phyloP scores from a whole-genome alignment of 2,113 vertebrate genomes.

The Rhombomys opimus region DNA sequence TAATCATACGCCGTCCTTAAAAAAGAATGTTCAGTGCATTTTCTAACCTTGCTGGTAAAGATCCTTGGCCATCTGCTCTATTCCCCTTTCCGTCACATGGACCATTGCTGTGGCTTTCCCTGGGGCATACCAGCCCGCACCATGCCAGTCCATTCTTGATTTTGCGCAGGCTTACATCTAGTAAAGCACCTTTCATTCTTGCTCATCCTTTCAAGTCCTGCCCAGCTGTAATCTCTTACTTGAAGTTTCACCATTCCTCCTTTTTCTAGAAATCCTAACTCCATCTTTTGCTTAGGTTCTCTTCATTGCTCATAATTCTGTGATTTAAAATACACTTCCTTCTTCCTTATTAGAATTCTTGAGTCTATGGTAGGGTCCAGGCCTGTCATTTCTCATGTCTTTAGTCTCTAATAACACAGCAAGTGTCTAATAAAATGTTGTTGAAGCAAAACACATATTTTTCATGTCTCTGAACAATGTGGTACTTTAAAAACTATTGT shows the following conservation, averaged over 20 bases:
- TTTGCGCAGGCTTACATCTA: not conserved
- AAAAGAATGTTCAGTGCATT: conserved; percentile 61
- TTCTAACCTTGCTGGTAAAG: conserved; percentile 56
- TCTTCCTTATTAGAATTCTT: not conserved
- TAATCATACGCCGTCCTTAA: conserved; percentile 65
- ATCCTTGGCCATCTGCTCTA: conserved; percentile 32
- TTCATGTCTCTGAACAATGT: not conserved
- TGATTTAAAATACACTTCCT: conserved; percentile 35
- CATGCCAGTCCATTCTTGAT: not conserved
- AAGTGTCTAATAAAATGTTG: conserved; percentile 40
- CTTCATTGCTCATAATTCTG: not conserved
- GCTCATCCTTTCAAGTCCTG: not conserved
- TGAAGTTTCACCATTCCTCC: not conserved
- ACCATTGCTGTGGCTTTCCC: not conserved
- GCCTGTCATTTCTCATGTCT: not conserved
- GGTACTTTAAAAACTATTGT: not conserved
- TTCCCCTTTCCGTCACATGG: conserved; percentile 31
- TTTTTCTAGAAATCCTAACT: not conserved
- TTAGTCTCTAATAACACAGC: not conserved
- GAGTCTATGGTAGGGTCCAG: not conserved
- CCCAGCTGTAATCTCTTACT: not conserved
- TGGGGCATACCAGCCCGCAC: not conserved
- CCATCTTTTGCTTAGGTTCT: not conserved
- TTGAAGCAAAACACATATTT: not conserved
- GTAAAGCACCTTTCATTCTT: not conserved